phyloP scores from a whole-genome alignment of 2,113 vertebrate genomes.

The Xenopus borealis region DNA sequence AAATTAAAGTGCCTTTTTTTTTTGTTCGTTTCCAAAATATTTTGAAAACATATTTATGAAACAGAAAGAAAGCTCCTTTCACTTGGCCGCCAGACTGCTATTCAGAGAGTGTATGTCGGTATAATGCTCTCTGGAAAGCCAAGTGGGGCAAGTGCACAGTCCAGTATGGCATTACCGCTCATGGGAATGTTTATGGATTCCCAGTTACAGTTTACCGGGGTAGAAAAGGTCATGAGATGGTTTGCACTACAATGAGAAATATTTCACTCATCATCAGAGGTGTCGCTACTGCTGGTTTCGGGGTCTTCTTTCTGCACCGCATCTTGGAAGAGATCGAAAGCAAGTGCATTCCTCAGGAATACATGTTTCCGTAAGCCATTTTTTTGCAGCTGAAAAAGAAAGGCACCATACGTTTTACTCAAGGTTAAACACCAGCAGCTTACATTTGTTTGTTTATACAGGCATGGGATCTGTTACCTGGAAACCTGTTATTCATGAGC shows the following conservation, averaged over 20 bases:
- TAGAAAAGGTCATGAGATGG: conserved; percentile 52
- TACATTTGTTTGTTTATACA: background rate
- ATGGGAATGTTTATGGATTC: conserved; percentile 59
- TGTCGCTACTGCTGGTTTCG: conserved; percentile 75
- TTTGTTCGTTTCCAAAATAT: conserved; percentile 46
- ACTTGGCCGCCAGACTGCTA: conserved; percentile 69
- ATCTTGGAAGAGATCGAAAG: conserved; percentile 65
- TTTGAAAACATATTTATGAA: conserved; percentile 65
- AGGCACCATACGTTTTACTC: too few relatives aligned
- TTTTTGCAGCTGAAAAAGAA: conserved; percentile 64
- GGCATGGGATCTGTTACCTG: background rate
- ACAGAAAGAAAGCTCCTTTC: conserved; percentile 67
- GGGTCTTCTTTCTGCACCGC: conserved; percentile 69
- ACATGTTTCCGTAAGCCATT: conserved; percentile 73
- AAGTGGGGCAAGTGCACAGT: conserved; percentile 60
- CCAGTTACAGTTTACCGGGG: conserved; percentile 59
- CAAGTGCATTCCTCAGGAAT: conserved; percentile 70
- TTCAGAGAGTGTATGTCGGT: conserved; percentile 65
- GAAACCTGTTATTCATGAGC: background rate
- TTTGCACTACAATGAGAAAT: conserved; percentile 49
- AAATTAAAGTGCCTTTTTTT: conserved; percentile 51
- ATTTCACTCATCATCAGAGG: conserved; percentile 68
- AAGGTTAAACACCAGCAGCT: conserved; percentile 47
- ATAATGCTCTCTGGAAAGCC: conserved; percentile 59
- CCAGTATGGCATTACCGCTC: conserved; percentile 65